Evolutionary conservation across 2,888 invertebrate genomes (phyloP).

Genomic region (Andrena fulva): DNA sequence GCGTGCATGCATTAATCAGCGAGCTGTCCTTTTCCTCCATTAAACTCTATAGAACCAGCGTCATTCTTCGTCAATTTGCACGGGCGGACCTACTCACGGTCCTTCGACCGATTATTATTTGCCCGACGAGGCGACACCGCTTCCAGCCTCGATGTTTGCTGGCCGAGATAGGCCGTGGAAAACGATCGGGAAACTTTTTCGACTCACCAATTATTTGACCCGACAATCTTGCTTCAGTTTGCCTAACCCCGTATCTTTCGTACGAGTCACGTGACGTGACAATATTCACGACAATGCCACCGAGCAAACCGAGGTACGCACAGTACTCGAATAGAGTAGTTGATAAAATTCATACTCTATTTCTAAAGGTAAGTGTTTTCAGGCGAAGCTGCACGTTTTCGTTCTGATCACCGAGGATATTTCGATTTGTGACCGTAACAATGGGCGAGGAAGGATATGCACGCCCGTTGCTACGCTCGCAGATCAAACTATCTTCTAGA

Average conservation of each 20-base stretch:
- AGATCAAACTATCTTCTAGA: conserved; percentile 72
- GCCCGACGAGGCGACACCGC: conserved; percentile 33
- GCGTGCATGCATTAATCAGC: conserved; percentile 70
- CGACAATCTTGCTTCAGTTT: conserved; percentile 19
- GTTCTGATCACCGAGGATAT: conserved; percentile 70
- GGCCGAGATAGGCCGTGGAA: not conserved
- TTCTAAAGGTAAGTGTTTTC: not conserved
- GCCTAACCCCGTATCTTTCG: not conserved
- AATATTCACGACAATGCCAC: not conserved
- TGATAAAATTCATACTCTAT: not conserved
- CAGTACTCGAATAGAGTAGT: too few species aligned
- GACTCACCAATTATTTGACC: conserved; percentile 21
- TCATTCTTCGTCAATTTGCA: conserved; percentile 75
- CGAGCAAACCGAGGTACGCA: not conserved
- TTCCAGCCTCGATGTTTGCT: conserved; percentile 15
- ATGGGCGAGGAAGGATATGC: conserved; percentile 80
- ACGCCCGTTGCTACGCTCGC: conserved; percentile 83
- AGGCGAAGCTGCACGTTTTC: not conserved
- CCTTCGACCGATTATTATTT: conserved; percentile 59
- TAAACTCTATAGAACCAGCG: conserved; percentile 45
- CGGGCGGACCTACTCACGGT: conserved; percentile 41
- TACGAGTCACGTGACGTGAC: not conserved
- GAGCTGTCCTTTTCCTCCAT: conserved; percentile 65
- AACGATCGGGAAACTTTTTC: not conserved
- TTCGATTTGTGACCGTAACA: conserved; percentile 86